Evolutionary conservation across 30 jellyfish, hydroid and myxozoan genomes (phyloP).

Genomic region (Aurelia sp.): DNA sequence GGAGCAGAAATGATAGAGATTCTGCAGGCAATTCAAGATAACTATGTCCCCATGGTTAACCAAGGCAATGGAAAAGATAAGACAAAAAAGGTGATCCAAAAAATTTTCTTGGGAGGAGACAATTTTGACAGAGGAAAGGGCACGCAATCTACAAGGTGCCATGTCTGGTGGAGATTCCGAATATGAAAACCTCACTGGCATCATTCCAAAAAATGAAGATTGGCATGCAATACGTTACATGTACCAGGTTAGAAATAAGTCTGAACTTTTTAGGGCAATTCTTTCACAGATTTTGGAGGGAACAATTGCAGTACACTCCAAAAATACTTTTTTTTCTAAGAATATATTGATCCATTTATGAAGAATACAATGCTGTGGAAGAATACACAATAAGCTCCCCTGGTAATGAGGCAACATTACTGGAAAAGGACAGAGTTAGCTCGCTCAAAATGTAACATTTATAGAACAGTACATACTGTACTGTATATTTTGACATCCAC

Average conservation of each 20-base stretch:
- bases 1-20: slow-evolving; percentile 51
- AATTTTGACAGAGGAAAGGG: slow-evolving; percentile 53
- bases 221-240: slow-evolving; percentile 57
- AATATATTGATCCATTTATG: too few relatives aligned
- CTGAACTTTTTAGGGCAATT: too few relatives aligned
- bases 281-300: too few relatives aligned
- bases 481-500: too few relatives aligned
- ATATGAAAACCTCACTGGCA: slow-evolving; percentile 37
- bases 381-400: too few relatives aligned
- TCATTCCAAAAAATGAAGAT: slow-evolving; percentile 39
- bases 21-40: slow-evolving; percentile 21
- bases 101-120: slow-evolving; percentile 52
- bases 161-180: slow-evolving; percentile 35
- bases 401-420: too few relatives aligned
- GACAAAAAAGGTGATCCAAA: background rate
- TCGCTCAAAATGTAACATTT: too few relatives aligned
- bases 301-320: too few relatives aligned
- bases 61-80: background rate
- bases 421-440: too few relatives aligned
- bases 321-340: too few relatives aligned
- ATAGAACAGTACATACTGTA: too few relatives aligned
- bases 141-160: slow-evolving; percentile 42
- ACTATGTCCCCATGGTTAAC: slow-evolving; percentile 33
- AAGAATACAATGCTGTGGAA: too few relatives aligned
- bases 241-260: slow-evolving; percentile 23